phyloP scores from a whole-genome alignment of 2,888 invertebrate species.

The Drosophila basisetae region DNA sequence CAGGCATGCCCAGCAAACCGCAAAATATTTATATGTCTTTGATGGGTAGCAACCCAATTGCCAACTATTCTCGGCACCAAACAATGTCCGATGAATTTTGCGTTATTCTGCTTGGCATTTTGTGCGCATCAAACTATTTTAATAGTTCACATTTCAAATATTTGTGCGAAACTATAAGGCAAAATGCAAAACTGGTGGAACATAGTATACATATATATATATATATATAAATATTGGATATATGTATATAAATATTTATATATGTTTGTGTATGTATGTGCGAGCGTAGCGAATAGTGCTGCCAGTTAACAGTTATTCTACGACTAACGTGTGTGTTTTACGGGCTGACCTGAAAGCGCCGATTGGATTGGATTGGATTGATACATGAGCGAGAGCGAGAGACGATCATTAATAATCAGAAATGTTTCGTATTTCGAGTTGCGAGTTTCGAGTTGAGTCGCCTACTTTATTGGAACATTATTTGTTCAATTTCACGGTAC shows the following conservation, averaged over 20 bases:
- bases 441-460: conserved; percentile 52
- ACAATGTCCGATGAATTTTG: conserved; percentile 48
- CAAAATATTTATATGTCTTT: conserved; percentile 82
- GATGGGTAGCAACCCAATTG: conserved; percentile 64
- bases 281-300: too few species aligned
- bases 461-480: conserved; percentile 77
- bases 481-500: conserved; percentile 81
- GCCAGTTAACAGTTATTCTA: conserved; percentile 11
- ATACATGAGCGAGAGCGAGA: conserved; percentile 47
- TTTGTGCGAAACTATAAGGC: conserved; percentile 49
- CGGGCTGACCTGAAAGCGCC: conserved; percentile 40
- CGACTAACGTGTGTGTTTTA: background rate
- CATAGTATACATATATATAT: conserved; percentile 1
- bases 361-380: conserved; percentile 46
- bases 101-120: conserved; percentile 63
- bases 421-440: conserved; percentile 43
- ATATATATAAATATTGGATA: background rate
- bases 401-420: conserved; percentile 83
- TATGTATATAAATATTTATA: background rate
- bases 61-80: conserved; percentile 10
- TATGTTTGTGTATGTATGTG: background rate
- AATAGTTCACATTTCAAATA: conserved; percentile 72
- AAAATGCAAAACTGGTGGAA: conserved; percentile 17
- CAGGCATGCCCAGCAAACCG: conserved; percentile 66
- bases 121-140: conserved; percentile 69